Percentiles rank a stretch among this genome's conserved stretches.
Evolutionary conservation across 92 coral and sea anemone genomes (phyloP).

Genomic region (Epizoanthus fatuus): DNA sequence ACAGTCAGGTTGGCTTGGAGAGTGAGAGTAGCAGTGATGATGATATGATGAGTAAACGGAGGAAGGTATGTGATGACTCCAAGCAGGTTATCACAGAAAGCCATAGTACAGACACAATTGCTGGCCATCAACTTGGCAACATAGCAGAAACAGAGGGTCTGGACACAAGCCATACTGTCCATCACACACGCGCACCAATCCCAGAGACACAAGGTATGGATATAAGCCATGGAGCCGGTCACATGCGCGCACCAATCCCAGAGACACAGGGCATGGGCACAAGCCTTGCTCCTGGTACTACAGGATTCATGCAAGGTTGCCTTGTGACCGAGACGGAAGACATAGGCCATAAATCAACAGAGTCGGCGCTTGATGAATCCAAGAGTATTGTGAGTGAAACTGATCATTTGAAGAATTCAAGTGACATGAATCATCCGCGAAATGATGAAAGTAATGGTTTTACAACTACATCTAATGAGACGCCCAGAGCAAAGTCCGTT

Average conservation of each 20-base stretch:
- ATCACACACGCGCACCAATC: background rate
- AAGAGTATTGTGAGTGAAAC: background rate
- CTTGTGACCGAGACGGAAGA: slow-evolving; percentile 29
- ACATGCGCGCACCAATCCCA: background rate
- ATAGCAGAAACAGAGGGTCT: slow-evolving; percentile 1
- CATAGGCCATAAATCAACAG: background rate
- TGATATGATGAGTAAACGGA: slow-evolving; percentile 40
- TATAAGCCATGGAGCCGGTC: background rate
- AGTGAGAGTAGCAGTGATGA: slow-evolving; percentile 45
- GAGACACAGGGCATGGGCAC: slow-evolving; percentile 14
- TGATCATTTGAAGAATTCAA: background rate
- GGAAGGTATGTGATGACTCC: slow-evolving; percentile 15
- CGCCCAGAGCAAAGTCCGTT: background rate
- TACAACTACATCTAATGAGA: background rate
- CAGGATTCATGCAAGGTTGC: background rate
- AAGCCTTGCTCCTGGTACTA: background rate
- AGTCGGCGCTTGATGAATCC: background rate
- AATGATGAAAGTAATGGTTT: background rate
- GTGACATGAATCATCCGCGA: background rate
- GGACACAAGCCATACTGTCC: background rate
- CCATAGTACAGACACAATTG: background rate
- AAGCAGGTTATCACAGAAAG: slow-evolving; percentile 18
- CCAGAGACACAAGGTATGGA: slow-evolving; percentile 22
- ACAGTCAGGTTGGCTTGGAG: background rate
- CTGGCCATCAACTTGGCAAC: background rate